Percentiles rank a stretch among this genome's conserved stretches.
These are phyloP conservation scores for Pantherophis alleghaniensis DNA, from an alignment of 2,797 vertebrate species.

Conservation along the genomic window DNA sequence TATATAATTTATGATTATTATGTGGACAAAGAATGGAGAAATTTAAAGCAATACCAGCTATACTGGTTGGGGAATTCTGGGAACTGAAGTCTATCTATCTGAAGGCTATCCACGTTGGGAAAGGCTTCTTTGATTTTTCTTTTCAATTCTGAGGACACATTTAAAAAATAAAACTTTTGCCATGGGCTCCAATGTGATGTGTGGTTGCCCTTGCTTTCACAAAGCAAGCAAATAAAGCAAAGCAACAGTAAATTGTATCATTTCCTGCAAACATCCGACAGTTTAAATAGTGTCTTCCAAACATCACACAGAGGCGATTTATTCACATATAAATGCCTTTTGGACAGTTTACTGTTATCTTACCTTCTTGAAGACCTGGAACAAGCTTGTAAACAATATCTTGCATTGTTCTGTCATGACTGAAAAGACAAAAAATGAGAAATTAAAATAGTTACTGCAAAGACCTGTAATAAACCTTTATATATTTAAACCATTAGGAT, in stretches of 20 bases:
- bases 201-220: neutral
- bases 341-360: conserved; percentile 41
- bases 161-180: neutral
- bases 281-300: neutral
- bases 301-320: neutral
- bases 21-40: neutral
- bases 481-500: neutral
- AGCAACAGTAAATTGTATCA: neutral
- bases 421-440: conserved; percentile 58
- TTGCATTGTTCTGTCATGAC: conserved; percentile 99
- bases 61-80: neutral
- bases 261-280: neutral
- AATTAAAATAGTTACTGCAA: neutral
- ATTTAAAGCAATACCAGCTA: neutral
- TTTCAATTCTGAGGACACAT: neutral
- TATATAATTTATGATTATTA: neutral
- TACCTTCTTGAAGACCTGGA: conserved; percentile 97
- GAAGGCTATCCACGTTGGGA: neutral
- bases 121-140: neutral
- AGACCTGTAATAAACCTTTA: neutral
- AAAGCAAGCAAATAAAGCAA: neutral
- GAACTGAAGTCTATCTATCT: neutral
- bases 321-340: neutral
- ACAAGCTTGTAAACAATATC: conserved; percentile 99
- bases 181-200: neutral